These are phyloP conservation scores for Cetoscarus ocellatus DNA, from an alignment of 2,797 vertebrate genomes.

Conservation along the genomic window DNA sequence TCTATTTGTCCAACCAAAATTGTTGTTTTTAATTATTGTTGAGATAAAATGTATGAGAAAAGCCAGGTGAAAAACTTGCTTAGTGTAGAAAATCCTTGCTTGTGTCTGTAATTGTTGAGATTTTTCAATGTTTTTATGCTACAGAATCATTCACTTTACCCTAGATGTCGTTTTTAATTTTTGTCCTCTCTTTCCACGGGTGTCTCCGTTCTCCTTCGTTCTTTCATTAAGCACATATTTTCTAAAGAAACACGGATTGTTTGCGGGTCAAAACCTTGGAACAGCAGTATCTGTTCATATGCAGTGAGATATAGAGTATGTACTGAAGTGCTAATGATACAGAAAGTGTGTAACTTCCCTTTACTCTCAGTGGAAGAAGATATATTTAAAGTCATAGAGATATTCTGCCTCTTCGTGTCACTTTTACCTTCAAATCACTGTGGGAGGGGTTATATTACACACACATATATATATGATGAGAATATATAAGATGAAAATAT, in stretches of 20 bases:
- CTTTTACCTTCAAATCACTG: conserved; percentile 87
- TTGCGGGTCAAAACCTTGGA: conserved; percentile 84
- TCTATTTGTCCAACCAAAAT: conserved; percentile 91
- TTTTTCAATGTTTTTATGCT: conserved; percentile 86
- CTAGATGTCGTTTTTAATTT: conserved; percentile 75
- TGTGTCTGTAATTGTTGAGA: conserved; percentile 86
- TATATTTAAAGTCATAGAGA: conserved; percentile 85
- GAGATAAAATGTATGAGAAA: conserved; percentile 86
- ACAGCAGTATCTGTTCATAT: conserved; percentile 87
- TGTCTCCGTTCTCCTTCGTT: conserved; percentile 66
- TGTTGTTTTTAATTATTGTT: conserved; percentile 86
- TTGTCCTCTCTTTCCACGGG: conserved; percentile 78
- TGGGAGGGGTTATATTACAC: conserved; percentile 79
- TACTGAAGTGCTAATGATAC: conserved; percentile 86
- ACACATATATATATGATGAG: conserved; percentile 63
- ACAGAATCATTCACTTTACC: conserved; percentile 88
- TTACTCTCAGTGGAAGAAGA: conserved; percentile 82
- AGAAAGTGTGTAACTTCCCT: conserved; percentile 84
- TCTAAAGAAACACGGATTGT: conserved; percentile 79
- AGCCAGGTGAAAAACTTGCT: conserved; percentile 84
- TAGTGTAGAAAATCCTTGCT: conserved; percentile 85
- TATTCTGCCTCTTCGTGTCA: conserved; percentile 84
- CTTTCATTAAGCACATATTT: conserved; percentile 85
- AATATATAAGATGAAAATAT: conserved; percentile 65
- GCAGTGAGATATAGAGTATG: conserved; percentile 80